Evolutionary conservation across 2,113 vertebrate genomes (phyloP), one percentile per base, ranked within the genome.

Genomic region (Phyllopteryx taeniolatus): DNA sequence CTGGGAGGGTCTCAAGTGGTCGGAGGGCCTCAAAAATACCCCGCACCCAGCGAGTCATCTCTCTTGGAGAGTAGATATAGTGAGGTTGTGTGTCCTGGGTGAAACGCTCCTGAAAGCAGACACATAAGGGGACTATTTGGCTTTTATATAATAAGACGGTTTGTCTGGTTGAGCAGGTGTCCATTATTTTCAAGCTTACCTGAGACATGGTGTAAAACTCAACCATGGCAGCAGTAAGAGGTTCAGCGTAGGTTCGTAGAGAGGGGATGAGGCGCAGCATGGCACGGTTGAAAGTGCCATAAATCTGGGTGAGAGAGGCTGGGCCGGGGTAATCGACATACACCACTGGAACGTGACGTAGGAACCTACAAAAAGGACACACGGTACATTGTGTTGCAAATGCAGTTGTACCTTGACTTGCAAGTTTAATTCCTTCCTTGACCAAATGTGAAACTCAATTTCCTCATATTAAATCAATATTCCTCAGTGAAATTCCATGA

Each of bases 191-290:
- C 5, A 46, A 3, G 7, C 12, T 76, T 88, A 98, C 98, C 96
- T 99, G 98, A 67, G 98, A 99, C 97, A 99, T 99, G 42, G 95
- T 98, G 87, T 99, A 99, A 90, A 99, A 99, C 83, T 99, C 98
- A 35, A 99, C 98, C 98, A 99, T 99, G 70, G 98, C 98, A 5
- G 97, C 96, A 0, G 98, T 99, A 46, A 99, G 96, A 0, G 98
- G 97, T 51, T 99, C 98, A 0, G 98, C 97, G 0, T 96, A 99
- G 0, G 98, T 98, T 56, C 97, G 94, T 17, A 99, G 94, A 0
- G 96, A 96, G 0, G 98, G 98, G 79, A 99, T 97, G 73, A 99
- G 94, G 31, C 98, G 91, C 66, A 99, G 92, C 96, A 99, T 99
- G 75, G 98, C 98, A 5, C 97, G 95, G 83, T 99, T 99, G 86